These are phyloP conservation scores for Lanius ludovicianus DNA, from an alignment of 2,113 vertebrate species.

Conservation along the genomic window DNA sequence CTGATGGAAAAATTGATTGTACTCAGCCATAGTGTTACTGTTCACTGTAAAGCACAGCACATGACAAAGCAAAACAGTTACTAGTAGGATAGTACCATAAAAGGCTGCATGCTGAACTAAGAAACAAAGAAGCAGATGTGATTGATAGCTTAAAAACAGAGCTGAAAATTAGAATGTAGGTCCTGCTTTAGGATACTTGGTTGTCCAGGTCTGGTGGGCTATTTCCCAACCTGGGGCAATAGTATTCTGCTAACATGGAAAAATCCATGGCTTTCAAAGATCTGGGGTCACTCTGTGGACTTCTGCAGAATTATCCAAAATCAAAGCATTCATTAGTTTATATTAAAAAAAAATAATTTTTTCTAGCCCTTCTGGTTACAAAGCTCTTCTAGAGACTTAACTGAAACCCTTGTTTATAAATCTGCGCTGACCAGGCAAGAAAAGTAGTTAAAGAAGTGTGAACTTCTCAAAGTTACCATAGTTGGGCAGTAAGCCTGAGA, in stretches of 20 bases:
- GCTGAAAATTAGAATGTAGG: constrained; percentile 69
- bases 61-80: constrained; percentile 74
- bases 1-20: constrained; percentile 77
- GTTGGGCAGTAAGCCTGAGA: background rate
- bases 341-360: background rate
- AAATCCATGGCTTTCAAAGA: constrained; percentile 17
- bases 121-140: constrained; percentile 76
- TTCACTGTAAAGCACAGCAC: constrained; percentile 76
- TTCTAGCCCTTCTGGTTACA: constrained; percentile 71
- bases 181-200: constrained; percentile 67
- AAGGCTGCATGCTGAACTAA: constrained; percentile 80
- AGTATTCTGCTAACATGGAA: constrained; percentile 52
- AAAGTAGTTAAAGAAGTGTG: constrained; percentile 45
- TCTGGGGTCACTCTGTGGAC: constrained; percentile 63
- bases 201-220: constrained; percentile 59
- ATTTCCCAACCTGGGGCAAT: constrained; percentile 56
- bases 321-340: background rate
- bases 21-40: constrained; percentile 78
- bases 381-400: constrained; percentile 54
- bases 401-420: constrained; percentile 45
- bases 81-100: constrained; percentile 73
- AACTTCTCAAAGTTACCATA: constrained; percentile 52
- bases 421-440: constrained; percentile 63
- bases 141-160: constrained; percentile 74
- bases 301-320: constrained; percentile 57